These are phyloP conservation scores for Noctuana brunneofusca DNA, from an alignment of 2,888 invertebrate genomes.

Conservation along the genomic window DNA sequence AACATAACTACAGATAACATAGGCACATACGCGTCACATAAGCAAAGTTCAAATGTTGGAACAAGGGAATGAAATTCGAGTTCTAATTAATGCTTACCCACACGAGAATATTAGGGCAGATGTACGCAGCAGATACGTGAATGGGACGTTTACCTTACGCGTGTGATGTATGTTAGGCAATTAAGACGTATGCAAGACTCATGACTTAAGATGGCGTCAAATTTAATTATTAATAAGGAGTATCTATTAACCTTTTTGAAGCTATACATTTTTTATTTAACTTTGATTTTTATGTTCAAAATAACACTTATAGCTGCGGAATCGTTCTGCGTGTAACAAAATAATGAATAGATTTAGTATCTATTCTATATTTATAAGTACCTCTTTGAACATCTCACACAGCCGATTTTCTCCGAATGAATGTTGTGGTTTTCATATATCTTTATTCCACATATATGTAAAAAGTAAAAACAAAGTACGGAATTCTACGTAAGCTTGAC, in stretches of 20 bases:
- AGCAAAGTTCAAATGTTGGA: constrained; percentile 63
- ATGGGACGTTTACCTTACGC: constrained; percentile 51
- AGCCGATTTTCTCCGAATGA: too few species aligned
- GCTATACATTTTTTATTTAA: background rate
- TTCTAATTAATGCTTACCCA: constrained; percentile 66
- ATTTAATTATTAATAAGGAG: constrained; percentile 6
- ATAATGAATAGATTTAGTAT: too few species aligned
- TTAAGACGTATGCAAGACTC: constrained; percentile 41
- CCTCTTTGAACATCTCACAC: too few species aligned
- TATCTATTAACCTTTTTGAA: background rate
- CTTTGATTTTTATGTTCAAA: background rate
- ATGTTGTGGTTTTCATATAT: too few species aligned
- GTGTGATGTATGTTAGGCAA: constrained; percentile 62
- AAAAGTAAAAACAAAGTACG: too few species aligned
- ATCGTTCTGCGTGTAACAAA: too few species aligned
- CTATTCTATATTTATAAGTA: too few species aligned
- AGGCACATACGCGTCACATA: constrained; percentile 50
- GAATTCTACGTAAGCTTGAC: too few species aligned
- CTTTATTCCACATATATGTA: too few species aligned
- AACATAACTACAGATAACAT: constrained; percentile 14
- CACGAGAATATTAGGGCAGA: constrained; percentile 56
- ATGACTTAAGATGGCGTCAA: constrained; percentile 7
- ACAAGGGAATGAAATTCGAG: constrained; percentile 64
- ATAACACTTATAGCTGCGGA: background rate
- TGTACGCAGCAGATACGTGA: constrained; percentile 45